Base-by-base conservation (phyloP, 1,140 invertebrate species). In the Drosophila bocqueti region DNA sequence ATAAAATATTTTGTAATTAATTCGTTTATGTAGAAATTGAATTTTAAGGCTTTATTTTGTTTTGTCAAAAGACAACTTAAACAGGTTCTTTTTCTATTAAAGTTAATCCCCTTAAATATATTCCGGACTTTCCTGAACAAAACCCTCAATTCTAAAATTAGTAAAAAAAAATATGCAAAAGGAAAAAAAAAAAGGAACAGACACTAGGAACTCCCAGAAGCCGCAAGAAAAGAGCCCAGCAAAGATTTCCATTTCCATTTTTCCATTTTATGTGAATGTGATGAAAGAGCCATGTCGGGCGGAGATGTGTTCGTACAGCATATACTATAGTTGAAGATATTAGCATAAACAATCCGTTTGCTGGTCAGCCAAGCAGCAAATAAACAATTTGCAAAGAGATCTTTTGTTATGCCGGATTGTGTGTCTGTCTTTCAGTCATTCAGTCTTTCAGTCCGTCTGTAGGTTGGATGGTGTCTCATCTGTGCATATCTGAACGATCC, bases 351-450 rank as follows among this genome's bases (percentile, higher is more conserved):
- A 63, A 75, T 75, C 69, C 71, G 69, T 74, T 74, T 75, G 72
- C 58, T 74, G 71, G 59, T 18, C 72, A 75, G 34, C 72, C 58
- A 75, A 75, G 58, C 72, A 75, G 71, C 71, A 75, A 75, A 75
- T 75, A 75, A 75, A 75, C 72, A 75, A 75, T 75, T 75, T 75
- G 72, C 72, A 73, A 72, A 73, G 57, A 75, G 69, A 75, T 75
- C 72, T 75, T 73, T 73, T 73, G 69, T 73, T 73, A 29, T 49
- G 69, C 54, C 54, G 38, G 67, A 52, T 71, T 55, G 54, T 73
- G n/a, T 49, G n/a, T 55, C 36, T 42, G n/a, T 55, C 34, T 26
- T 16, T 24, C 24, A 24, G n/a, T 55, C 36, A n/a, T n/a, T 21
- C 4, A 24, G 9, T 18, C 24, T 15, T 24, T 24, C 24, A 24